phyloP scores from a whole-genome alignment of 2,113 vertebrate species.

The Chamaetylas fuelleborni region DNA sequence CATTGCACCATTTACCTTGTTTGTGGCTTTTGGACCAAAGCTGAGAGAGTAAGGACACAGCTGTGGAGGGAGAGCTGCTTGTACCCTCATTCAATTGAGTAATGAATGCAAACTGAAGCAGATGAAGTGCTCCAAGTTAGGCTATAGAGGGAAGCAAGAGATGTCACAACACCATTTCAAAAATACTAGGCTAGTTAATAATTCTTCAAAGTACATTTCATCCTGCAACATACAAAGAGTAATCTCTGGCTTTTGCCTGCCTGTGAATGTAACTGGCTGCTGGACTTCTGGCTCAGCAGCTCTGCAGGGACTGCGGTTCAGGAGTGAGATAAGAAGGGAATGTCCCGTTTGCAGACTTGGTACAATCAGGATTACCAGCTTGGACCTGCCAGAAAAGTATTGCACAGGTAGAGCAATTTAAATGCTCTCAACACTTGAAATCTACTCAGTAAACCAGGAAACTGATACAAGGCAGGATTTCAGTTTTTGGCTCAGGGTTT shows the following conservation, averaged over 20 bases:
- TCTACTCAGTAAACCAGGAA: neutral
- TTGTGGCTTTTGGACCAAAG: neutral
- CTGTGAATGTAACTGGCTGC: neutral
- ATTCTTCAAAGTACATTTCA: neutral
- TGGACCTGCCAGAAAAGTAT: neutral
- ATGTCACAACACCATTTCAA: neutral
- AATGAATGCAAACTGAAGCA: neutral
- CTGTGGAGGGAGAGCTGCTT: neutral
- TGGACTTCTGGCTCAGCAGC: neutral
- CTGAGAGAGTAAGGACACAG: neutral
- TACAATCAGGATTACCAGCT: neutral
- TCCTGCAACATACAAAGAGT: neutral
- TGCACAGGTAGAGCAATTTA: neutral
- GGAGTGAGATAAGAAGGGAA: neutral
- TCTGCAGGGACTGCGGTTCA: neutral
- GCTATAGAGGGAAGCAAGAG: neutral
- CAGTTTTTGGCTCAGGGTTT: neutral
- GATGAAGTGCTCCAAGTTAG: neutral
- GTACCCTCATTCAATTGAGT: rapidly evolving
- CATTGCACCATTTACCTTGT: neutral
- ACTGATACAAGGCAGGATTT: neutral
- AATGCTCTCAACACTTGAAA: neutral
- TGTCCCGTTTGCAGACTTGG: neutral
- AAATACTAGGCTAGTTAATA: neutral
- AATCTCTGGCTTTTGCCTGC: neutral